Evolutionary conservation across 2,113 vertebrate genomes (phyloP).

Genomic region (Bambusicola thoracicus): DNA sequence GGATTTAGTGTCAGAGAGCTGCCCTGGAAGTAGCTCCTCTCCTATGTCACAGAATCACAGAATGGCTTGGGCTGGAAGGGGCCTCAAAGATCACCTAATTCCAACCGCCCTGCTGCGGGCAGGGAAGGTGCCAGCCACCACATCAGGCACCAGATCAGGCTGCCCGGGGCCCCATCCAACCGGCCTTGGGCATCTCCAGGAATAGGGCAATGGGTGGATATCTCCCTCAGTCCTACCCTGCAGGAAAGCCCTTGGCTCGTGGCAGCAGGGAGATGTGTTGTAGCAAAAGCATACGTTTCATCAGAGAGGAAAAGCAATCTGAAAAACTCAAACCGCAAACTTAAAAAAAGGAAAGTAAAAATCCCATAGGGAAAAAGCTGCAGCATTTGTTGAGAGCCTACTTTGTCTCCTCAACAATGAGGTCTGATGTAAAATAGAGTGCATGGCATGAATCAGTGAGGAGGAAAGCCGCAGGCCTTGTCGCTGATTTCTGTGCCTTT

Average conservation of each 20-base stretch:
- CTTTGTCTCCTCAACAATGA: not conserved
- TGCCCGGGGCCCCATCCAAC: no score
- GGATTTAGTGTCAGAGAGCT: not conserved
- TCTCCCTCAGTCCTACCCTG: not conserved
- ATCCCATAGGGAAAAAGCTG: not conserved
- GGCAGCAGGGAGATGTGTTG: accelerated
- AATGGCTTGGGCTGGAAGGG: no score
- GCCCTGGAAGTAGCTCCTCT: not conserved
- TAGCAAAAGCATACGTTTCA: not conserved
- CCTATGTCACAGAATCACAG: no score
- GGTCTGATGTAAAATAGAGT: not conserved
- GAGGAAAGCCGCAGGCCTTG: not conserved
- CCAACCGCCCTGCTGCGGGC: no score
- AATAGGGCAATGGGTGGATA: no score
- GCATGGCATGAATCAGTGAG: not conserved
- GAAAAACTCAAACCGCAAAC: not conserved
- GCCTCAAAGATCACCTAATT: no score
- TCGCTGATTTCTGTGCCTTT: not conserved
- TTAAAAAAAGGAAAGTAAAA: not conserved
- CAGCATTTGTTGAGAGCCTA: not conserved
- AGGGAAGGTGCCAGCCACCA: no score
- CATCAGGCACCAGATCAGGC: no score
- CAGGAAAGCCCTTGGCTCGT: not conserved
- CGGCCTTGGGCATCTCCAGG: no score
- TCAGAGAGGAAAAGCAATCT: not conserved